phyloP scores from a whole-genome alignment of 2,888 invertebrate species.

The Achlya flavicornis region DNA sequence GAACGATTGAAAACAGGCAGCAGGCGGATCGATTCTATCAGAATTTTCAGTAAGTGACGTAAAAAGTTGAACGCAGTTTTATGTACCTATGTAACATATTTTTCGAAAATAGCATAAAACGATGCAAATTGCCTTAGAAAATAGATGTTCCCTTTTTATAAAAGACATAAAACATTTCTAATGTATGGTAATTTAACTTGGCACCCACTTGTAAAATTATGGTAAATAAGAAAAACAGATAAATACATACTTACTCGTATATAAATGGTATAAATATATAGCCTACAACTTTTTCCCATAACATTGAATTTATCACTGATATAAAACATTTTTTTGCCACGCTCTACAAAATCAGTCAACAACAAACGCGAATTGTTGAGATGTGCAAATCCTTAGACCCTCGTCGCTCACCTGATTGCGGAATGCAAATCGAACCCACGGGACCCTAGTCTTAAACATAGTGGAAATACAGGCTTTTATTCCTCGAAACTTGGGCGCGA shows the following conservation, averaged over 20 bases:
- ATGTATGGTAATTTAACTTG: not conserved
- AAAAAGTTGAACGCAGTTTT: too few relatives aligned
- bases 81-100: not conserved
- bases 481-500: constrained; percentile 34
- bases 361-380: constrained; percentile 59
- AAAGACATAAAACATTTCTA: too few relatives aligned
- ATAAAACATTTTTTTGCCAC: constrained; percentile 43
- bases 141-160: too few relatives aligned
- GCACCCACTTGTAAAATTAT: not conserved
- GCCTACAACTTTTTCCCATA: constrained; percentile 9
- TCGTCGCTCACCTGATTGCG: constrained; percentile 68
- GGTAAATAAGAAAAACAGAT: not conserved
- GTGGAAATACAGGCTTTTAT: constrained; percentile 57
- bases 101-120: too few relatives aligned
- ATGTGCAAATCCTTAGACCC: constrained; percentile 58
- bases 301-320: constrained; percentile 30
- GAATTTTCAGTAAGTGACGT: too few relatives aligned
- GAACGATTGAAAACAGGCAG: too few relatives aligned
- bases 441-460: constrained; percentile 53
- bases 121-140: too few relatives aligned
- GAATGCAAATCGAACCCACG: constrained; percentile 59
- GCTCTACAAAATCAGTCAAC: constrained; percentile 54
- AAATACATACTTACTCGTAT: too few relatives aligned
- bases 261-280: too few relatives aligned
- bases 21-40: too few relatives aligned